Evolutionary conservation across 1,140 invertebrate species (phyloP).

Genomic region (Drosophila insularis): DNA sequence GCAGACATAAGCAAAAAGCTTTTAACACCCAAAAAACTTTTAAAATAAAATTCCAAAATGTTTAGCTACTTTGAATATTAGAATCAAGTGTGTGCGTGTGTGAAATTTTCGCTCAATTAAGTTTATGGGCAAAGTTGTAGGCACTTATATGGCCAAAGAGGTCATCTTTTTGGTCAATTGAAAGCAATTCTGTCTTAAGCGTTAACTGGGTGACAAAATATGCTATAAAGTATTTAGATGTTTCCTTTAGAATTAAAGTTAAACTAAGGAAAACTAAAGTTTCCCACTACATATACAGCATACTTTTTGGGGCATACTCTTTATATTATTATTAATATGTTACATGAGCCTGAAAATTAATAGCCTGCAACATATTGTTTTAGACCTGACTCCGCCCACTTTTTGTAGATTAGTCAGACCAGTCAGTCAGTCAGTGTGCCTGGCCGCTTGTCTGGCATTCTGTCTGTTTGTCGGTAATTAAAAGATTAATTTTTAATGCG

Average conservation of each 20-base stretch:
- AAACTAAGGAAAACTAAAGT: not conserved
- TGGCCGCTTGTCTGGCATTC: not conserved
- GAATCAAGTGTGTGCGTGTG: conserved; percentile 58
- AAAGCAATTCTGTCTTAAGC: conserved; percentile 65
- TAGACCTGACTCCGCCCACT: not conserved
- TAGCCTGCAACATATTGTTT: conserved; percentile 8
- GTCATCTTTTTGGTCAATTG: conserved; percentile 63
- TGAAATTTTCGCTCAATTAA: conserved; percentile 31
- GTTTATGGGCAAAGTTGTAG: conserved; percentile 64
- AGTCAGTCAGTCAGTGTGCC: not conserved
- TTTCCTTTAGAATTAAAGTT: not conserved
- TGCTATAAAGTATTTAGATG: conserved; percentile 14
- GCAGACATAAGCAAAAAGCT: not conserved
- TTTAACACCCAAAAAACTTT: conserved; percentile 9
- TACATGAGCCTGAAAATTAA: conserved; percentile 1
- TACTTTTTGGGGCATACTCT: not conserved
- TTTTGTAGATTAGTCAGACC: conserved; percentile 1
- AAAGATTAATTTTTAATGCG: conserved; percentile 76
- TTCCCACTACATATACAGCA: not conserved
- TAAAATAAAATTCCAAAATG: conserved; percentile 36
- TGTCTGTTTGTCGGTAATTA: conserved; percentile 59
- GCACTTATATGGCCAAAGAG: not conserved
- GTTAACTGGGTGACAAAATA: conserved; percentile 38
- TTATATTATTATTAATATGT: not conserved
- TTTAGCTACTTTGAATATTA: conserved; percentile 45